Base-by-base conservation (phyloP, 2,113 vertebrate species). In the Hippocampus mohnikei region DNA sequence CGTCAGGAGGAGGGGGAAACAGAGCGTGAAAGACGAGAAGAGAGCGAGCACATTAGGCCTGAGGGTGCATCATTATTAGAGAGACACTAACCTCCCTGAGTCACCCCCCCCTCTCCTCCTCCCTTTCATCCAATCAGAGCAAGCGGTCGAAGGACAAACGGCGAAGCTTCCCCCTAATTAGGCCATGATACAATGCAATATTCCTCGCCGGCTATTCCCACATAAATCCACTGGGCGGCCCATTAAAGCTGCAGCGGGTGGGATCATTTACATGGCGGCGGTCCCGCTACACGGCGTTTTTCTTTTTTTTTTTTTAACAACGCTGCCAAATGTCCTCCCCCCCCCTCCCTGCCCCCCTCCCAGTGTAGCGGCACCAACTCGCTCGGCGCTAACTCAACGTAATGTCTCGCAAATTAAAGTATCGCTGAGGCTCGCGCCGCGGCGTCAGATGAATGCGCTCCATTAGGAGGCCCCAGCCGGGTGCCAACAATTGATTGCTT, bases 381-480 rank as follows among this genome's bases (percentile, higher is more conserved):
- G 87, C 86, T 89, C 88, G 88, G 85, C 88, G 87, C 90, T 90
- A 90, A 90, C 84, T 91, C 90, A 88, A 90, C 87, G 81, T 90
- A 87, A 88, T 91, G 88, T 87, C 88, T 88, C 83, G 76, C 87
- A 89, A 90, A 91, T 90, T 87, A 89, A 90, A 88, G 84, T 85
- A 90, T 87, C 86, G 87, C 87, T 69, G 78, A 75, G 81, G 78
- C 85, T 87, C 85, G 87, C 85, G 73, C 89, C 83, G 73, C 71
- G 78, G 80, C 76, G 80, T 84, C 87, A 77, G 84, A 84, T 90
- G 88, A 89, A 90, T 90, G 88, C 79, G 81, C 86, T 86, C 84
- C 64, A 88, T 88, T 86, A 90, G 86, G 82, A 74, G 87, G 84
- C 83, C 85, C 79, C 87, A 84, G 87, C 86, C 84, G 86, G 82